Base-by-base conservation (phyloP, 2,113 vertebrate genomes). In the Clinocottus analis region DNA sequence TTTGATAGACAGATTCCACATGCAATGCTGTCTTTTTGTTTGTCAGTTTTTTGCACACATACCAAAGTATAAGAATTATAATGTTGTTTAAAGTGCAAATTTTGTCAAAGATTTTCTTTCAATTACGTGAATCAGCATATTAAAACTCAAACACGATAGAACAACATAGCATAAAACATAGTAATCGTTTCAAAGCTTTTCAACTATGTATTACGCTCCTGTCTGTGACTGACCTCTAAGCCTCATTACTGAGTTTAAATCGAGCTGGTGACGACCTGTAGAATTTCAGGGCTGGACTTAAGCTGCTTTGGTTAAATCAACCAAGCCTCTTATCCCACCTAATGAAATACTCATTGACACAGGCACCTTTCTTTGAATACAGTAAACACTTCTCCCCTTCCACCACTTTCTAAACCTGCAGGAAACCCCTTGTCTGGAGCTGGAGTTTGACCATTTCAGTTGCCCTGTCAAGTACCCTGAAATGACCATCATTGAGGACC, bases 361-460 rank as follows among this genome's bases (percentile, higher is more conserved):
- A 31, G 66, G 4, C 56, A 29, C 60, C 53, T 61, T 72, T 71
- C 58, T 84, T 79, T 80, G 72, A 81, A 63, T 59, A 64, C 31
- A 66, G 5, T 79, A 49, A 82, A 78, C 69, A 74, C 66, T 23
- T 45, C 43, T 61, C 43, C 19, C 74, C 21, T 60, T 55, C 1
- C 23, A 33, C 60, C 0, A 0, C 35, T 67, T 49, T 62, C 81
- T 77, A 37, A 77, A 77, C 70, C 8, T 35, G 25, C 87, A 99
- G 98, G 98, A 99, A 97, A 99, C 98, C 39, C 98, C 98, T 63
- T 99, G 98, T 92, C 94, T 99, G 76, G 98, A 99, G 91, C 91
- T 99, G 93, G 98, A 99, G 93, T 99, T 99, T 90, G 98, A 99
- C 89, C 97, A 97, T 92, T 99, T 99, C 91, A 98, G 97, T 88